These are phyloP conservation scores for Harpegnathos saltator DNA, from an alignment of 1,140 invertebrate genomes.

Conservation along the genomic window DNA sequence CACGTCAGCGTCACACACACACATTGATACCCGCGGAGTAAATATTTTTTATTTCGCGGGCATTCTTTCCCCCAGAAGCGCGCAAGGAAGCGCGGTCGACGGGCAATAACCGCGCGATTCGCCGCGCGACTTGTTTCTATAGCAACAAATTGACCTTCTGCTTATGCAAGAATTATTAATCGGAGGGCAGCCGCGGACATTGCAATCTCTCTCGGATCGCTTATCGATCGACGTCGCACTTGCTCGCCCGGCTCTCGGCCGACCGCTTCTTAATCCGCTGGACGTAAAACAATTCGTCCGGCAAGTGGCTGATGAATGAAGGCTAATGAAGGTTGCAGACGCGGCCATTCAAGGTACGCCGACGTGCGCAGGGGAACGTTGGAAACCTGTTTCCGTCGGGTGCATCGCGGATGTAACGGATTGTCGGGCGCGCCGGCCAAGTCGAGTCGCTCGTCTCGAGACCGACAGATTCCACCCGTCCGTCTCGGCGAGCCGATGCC, in stretches of 20 bases:
- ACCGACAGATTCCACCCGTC: slow-evolving; percentile 5
- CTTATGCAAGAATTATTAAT: not conserved
- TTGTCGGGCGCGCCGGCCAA: not conserved
- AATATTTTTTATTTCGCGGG: no score
- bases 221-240: not conserved
- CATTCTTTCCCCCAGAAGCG: no score
- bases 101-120: not conserved
- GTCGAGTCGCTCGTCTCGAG: slow-evolving; percentile 1
- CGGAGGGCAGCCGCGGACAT: not conserved
- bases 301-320: slow-evolving; percentile 64
- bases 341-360: slow-evolving; percentile 59
- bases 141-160: slow-evolving; percentile 2
- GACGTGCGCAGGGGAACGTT: slow-evolving; percentile 20
- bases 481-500: not conserved
- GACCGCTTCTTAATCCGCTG: not conserved
- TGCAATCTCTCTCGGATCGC: not conserved
- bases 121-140: not conserved
- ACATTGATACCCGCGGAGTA: no score
- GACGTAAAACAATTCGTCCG: slow-evolving; percentile 27
- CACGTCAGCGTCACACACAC: no score
- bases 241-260: not conserved
- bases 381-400: slow-evolving; percentile 40
- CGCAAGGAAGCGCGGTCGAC: not conserved
- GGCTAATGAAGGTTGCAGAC: slow-evolving; percentile 68
- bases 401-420: slow-evolving; percentile 19